Percentiles rank a stretch among this genome's conserved stretches.
Evolutionary conservation across 1,140 invertebrate species (phyloP).

Genomic region (Delia radicum): DNA sequence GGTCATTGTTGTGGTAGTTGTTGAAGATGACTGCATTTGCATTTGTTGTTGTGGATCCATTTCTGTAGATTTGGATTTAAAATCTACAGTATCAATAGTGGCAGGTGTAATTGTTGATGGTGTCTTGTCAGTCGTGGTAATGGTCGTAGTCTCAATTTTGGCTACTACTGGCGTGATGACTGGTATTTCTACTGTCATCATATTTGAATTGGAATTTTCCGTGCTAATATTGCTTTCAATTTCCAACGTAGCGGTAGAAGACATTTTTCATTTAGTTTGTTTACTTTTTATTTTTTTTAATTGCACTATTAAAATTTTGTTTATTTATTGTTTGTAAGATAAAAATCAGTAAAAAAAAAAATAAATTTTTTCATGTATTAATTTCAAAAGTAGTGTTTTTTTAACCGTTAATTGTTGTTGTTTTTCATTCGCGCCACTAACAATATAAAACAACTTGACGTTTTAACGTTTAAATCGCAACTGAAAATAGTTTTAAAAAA

Average conservation of each 20-base stretch:
- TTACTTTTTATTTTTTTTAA: background rate
- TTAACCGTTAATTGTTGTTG: background rate
- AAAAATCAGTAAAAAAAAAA: background rate
- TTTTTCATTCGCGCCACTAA: background rate
- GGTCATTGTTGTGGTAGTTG: background rate
- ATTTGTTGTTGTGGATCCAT: background rate
- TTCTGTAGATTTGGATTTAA: background rate
- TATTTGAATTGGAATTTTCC: conserved; percentile 13
- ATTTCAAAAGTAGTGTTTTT: too few species aligned
- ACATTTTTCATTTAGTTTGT: conserved; percentile 1
- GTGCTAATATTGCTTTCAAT: background rate
- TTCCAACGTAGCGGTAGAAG: background rate
- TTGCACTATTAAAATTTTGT: background rate
- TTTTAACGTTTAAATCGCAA: background rate
- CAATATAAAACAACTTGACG: background rate
- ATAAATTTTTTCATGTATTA: background rate
- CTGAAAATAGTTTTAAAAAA: background rate
- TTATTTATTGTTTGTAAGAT: background rate
- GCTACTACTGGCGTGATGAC: background rate
- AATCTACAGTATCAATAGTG: background rate
- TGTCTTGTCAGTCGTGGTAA: background rate
- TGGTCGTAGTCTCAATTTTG: background rate
- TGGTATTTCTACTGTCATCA: conserved; percentile 16
- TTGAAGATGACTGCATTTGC: background rate
- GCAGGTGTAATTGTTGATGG: background rate